Evolutionary conservation across 2,113 vertebrate species (phyloP).

Genomic region (Anas platyrhynchos): DNA sequence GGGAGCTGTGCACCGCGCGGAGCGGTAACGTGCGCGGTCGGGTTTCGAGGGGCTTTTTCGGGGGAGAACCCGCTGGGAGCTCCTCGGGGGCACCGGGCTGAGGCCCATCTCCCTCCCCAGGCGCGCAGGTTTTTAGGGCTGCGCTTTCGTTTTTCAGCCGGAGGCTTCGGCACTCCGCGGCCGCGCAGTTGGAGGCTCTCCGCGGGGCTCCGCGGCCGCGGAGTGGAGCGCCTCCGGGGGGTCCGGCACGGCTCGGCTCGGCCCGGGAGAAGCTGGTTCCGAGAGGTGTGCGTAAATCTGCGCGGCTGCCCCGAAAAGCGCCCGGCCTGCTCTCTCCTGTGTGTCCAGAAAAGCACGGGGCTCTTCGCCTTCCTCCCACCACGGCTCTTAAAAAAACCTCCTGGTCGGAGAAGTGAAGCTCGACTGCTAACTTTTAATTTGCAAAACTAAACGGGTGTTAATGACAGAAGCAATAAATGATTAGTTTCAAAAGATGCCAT

Average conservation of each 20-base stretch:
- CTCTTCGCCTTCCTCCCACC: neutral
- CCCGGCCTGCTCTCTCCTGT: neutral
- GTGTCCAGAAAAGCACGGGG: neutral
- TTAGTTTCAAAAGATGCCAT: conserved; percentile 64
- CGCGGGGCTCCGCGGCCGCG: neutral
- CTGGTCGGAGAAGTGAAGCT: neutral
- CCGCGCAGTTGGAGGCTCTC: too few species aligned
- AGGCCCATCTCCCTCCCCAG: neutral
- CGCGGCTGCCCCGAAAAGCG: conserved; percentile 8
- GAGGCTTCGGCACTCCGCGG: too few species aligned
- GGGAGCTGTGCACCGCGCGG: neutral
- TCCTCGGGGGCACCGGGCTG: neutral
- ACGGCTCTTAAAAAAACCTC: neutral
- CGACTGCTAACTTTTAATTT: conserved; percentile 34
- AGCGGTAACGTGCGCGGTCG: neutral
- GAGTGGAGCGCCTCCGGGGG: neutral
- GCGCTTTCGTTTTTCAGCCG: too few species aligned
- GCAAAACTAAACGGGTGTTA: conserved; percentile 57
- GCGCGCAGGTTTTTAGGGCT: neutral
- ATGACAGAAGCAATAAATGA: conserved; percentile 73
- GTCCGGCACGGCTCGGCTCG: too few species aligned
- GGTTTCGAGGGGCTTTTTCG: conserved; percentile 5
- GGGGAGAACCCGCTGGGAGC: neutral
- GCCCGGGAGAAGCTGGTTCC: neutral
- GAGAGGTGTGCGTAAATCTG: neutral